Percentiles rank a stretch among this genome's conserved stretches.
Conservation (phyloP, 2,888 invertebrate species). For the Napeogenes inachia region DNA sequence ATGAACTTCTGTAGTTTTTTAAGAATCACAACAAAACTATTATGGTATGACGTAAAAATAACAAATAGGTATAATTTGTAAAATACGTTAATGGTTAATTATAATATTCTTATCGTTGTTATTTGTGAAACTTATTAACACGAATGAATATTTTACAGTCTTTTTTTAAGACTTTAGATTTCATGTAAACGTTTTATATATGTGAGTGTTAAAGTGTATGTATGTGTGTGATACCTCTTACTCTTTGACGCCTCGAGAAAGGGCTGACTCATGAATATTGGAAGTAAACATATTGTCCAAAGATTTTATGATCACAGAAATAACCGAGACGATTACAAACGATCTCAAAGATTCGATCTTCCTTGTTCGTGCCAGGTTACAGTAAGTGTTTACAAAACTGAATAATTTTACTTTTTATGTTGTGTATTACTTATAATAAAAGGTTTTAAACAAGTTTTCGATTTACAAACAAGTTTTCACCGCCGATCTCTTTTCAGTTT, state of each 20-base stretch:
- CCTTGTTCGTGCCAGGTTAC: neutral
- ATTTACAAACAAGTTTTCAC: no score
- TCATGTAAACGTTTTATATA: no score
- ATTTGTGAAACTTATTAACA: no score
- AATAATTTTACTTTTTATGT: neutral
- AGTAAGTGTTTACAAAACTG: neutral
- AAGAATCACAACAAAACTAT: neutral
- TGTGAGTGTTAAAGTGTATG: neutral
- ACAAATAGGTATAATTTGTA: no score
- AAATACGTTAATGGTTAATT: no score
- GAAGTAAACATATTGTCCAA: constrained; percentile 43
- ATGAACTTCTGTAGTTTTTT: neutral
- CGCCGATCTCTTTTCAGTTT: no score
- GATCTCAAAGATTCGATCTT: constrained; percentile 26
- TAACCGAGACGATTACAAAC: constrained; percentile 24
- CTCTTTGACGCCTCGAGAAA: constrained; percentile 15
- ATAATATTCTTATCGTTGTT: no score
- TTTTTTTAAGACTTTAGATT: no score
- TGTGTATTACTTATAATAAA: no score
- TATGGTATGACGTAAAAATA: no score
- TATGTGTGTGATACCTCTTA: constrained; percentile 4
- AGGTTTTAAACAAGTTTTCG: no score
- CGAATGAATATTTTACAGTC: no score
- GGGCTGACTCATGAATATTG: constrained; percentile 37
- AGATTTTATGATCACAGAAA: constrained; percentile 38